A percentile compares a stretch with the other conserved stretches of the same genome.
Conservation (phyloP, 1,140 invertebrate genomes). For the Anastrepha ludens region DNA sequence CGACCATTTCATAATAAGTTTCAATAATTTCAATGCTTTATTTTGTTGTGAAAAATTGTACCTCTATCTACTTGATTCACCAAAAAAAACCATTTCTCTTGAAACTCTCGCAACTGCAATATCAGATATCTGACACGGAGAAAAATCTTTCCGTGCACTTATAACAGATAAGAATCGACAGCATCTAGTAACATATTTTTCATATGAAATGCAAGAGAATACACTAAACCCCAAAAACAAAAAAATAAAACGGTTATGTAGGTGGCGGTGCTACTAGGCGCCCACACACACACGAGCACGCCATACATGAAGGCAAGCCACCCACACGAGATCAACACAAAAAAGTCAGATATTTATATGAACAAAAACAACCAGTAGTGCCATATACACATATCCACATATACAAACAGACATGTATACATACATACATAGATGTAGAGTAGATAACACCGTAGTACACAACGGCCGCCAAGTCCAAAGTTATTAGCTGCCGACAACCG, state of each 20-base stretch:
- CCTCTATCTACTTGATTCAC: too few relatives aligned
- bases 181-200: background rate
- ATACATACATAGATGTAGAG: background rate
- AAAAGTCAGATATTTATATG: background rate
- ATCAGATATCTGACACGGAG: background rate
- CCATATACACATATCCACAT: background rate
- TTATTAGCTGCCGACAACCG: background rate
- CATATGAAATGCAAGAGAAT: background rate
- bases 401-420: background rate
- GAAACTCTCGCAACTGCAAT: background rate
- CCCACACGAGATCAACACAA: background rate
- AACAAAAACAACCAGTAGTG: background rate
- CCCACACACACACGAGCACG: background rate
- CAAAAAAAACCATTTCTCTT: too few relatives aligned
- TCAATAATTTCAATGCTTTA: too few relatives aligned
- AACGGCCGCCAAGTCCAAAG: background rate
- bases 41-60: too few relatives aligned
- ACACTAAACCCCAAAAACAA: background rate
- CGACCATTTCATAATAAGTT: too few relatives aligned
- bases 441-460: background rate
- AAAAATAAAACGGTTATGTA: background rate
- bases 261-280: background rate
- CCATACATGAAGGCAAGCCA: background rate
- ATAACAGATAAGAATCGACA: conserved; percentile 41
- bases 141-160: conserved; percentile 23